These are phyloP conservation scores for Lutraria rhynchaena DNA, from an alignment of 1,140 invertebrate species.

Conservation along the genomic window DNA sequence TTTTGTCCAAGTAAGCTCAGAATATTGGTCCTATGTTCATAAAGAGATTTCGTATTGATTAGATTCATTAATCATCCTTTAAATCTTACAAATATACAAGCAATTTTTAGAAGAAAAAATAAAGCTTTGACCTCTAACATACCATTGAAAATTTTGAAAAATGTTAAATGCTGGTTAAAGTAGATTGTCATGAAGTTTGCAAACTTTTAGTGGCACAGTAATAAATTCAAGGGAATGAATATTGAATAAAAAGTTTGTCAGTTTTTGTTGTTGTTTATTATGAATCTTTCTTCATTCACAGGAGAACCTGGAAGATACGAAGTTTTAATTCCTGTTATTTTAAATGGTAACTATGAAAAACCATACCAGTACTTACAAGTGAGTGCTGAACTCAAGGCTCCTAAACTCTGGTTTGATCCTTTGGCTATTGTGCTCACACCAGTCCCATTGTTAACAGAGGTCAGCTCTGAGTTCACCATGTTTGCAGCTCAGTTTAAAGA, in stretches of 20 bases:
- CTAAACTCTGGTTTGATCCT: slow-evolving; percentile 80
- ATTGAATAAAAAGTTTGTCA: not conserved
- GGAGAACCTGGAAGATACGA: slow-evolving; percentile 76
- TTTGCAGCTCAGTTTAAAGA: slow-evolving; percentile 76
- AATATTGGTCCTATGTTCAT: not conserved
- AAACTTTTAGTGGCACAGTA: too few relatives aligned
- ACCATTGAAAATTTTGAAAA: too few relatives aligned
- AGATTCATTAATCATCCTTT: not conserved
- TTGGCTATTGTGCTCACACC: slow-evolving; percentile 78
- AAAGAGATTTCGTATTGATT: not conserved
- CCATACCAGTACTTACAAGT: slow-evolving; percentile 79
- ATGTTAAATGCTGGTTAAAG: too few relatives aligned
- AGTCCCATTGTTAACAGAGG: slow-evolving; percentile 78
- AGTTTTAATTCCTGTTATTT: slow-evolving; percentile 75
- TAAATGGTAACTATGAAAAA: slow-evolving; percentile 76
- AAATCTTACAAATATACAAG: too few relatives aligned
- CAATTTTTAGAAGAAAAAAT: too few relatives aligned
- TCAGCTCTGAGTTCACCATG: slow-evolving; percentile 76
- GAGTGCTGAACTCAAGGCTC: slow-evolving; percentile 74
- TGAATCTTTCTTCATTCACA: slow-evolving; percentile 54
- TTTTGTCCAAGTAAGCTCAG: slow-evolving; percentile 79
- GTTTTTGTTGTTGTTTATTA: too few relatives aligned
- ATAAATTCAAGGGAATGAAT: too few relatives aligned
- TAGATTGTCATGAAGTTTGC: too few relatives aligned
- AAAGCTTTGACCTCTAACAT: too few relatives aligned